phyloP scores from a whole-genome alignment of 2,888 invertebrate genomes.

The Acleris emargana region DNA sequence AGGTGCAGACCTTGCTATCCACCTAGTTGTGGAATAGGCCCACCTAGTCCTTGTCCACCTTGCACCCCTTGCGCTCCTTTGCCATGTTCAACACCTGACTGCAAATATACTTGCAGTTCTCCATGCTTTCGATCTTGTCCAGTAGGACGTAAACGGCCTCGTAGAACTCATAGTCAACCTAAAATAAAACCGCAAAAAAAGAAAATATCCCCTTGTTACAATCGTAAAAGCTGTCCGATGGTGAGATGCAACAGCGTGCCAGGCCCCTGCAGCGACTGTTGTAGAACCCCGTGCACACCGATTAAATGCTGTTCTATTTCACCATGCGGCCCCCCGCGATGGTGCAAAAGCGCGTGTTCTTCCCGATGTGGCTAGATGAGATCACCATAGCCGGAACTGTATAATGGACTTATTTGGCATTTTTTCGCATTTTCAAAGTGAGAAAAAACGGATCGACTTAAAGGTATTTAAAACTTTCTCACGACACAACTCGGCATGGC shows the following conservation, averaged over 20 bases:
- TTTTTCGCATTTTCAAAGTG: background rate
- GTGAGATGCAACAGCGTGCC: conserved; percentile 64
- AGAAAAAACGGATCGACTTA: background rate
- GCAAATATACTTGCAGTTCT: conserved; percentile 42
- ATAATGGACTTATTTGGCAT: background rate
- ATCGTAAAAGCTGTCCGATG: conserved; percentile 61
- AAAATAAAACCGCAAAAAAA: conserved; percentile 60
- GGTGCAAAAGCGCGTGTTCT: conserved; percentile 39
- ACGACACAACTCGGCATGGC: conserved; percentile 19
- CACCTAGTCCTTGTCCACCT: conserved; percentile 37
- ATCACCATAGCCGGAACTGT: background rate
- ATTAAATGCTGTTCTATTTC: conserved; percentile 48
- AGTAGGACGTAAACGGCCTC: conserved; percentile 56
- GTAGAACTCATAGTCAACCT: conserved; percentile 59
- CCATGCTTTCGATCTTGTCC: conserved; percentile 65
- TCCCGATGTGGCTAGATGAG: conserved; percentile 15
- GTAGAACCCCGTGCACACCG: conserved; percentile 47
- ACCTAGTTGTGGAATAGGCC: conserved; percentile 28
- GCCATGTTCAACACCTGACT: conserved; percentile 40
- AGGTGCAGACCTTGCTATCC: conserved; percentile 29
- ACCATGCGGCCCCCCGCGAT: conserved; percentile 47
- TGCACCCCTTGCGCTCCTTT: conserved; percentile 30
- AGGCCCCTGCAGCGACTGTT: conserved; percentile 53
- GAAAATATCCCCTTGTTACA: conserved; percentile 66
- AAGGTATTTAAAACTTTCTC: conserved; percentile 7